Evolutionary conservation across 2,888 invertebrate species (phyloP).

Genomic region (Drosophila setosimentum): DNA sequence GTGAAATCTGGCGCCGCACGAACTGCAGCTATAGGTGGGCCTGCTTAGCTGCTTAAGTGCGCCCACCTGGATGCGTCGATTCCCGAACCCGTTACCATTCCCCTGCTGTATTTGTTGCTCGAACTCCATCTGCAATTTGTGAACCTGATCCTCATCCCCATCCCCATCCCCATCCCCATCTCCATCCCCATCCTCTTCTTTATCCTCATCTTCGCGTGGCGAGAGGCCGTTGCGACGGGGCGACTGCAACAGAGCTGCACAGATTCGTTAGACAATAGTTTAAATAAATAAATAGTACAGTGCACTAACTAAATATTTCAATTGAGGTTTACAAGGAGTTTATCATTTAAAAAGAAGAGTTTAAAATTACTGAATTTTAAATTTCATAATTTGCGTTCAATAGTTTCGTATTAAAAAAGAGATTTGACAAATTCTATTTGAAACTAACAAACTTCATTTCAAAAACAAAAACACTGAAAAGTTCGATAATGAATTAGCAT

Average conservation of each 20-base stretch:
- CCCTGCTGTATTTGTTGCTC: conserved; percentile 17
- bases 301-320: conserved; percentile 11
- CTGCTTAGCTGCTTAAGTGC: conserved; percentile 12
- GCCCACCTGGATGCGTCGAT: conserved; percentile 28
- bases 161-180: neutral
- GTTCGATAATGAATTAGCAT: neutral
- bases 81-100: neutral
- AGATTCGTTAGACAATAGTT: neutral
- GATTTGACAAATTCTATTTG: neutral
- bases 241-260: neutral
- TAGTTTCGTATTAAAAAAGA: too few species aligned
- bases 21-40: conserved; percentile 55
- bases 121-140: conserved; percentile 21
- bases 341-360: too few species aligned
- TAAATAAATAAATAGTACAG: neutral
- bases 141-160: conserved; percentile 14
- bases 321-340: neutral
- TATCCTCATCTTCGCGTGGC: conserved; percentile 21
- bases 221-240: conserved; percentile 5
- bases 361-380: too few species aligned
- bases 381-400: too few species aligned
- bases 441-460: neutral
- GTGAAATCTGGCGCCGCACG: conserved; percentile 61
- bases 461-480: neutral
- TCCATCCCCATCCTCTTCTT: conserved; percentile 23